Base-by-base conservation (phyloP, 2,113 vertebrate species). In the Albula goreensis region DNA sequence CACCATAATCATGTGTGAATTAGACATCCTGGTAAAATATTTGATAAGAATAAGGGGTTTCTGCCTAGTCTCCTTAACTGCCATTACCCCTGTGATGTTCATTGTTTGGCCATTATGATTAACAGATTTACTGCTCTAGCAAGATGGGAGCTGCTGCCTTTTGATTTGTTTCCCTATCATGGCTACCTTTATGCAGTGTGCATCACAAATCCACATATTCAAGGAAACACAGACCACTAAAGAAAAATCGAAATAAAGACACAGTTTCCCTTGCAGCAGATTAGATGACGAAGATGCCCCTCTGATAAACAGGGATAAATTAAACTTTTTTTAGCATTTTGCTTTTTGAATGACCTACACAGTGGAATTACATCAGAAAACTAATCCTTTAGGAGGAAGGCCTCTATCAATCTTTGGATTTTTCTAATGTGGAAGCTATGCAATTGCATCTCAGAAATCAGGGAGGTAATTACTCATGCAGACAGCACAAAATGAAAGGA, bases 381-480 rank as follows among this genome's bases (percentile, higher is more conserved):
- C 93, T 94, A 96, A 95, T 95, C 94, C 95, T 96, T 96, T 95
- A 95, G 93, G 91, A 94, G 90, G 93, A 93, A 96, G 95, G 95
- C 93, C 96, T 96, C 95, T 94, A 97, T 98, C 96, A 97, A 97
- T 97, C 97, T 97, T 96, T 90, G 90, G 94, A 93, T 95, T 96
- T 96, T 96, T 96, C 95, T 96, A 95, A 96, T 95, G 96, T 95
- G 94, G 96, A 96, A 96, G 95, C 96, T 95, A 94, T 94, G 96
- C 95, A 96, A 97, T 96, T 95, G 95, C 97, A 97, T 97, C 96
- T 99, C 97, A 97, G 96, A 97, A 97, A 97, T 98, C 97, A 97
- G 94, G 94, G 94, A 95, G 96, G 97, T 96, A 98, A 99, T 98
- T 99, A 98, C 96, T 98, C 97, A 98, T 97, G 97, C 96, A 97